Conservation (phyloP, 2,113 vertebrate species). For the Neopipo cinnamomea region DNA sequence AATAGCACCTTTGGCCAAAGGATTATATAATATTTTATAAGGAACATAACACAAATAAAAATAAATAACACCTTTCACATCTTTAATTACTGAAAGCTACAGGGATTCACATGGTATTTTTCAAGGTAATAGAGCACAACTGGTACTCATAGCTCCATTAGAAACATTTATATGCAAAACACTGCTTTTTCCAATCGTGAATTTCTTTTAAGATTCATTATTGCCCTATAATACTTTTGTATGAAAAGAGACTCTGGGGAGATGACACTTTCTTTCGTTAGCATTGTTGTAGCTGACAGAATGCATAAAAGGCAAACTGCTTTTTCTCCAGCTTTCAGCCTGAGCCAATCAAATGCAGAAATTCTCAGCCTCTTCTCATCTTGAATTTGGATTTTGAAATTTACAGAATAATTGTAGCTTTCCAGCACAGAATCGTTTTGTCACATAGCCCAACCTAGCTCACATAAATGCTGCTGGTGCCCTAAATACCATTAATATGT, state of each 20-base stretch:
- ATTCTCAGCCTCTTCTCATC: slow-evolving; percentile 1
- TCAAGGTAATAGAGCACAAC: not conserved
- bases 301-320: not conserved
- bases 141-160: slow-evolving; percentile 3
- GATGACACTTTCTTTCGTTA: slow-evolving; percentile 33
- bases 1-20: not conserved
- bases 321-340: slow-evolving; percentile 1
- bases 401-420: slow-evolving; percentile 53
- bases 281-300: slow-evolving; percentile 49
- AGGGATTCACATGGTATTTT: not conserved
- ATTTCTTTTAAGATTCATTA: slow-evolving; percentile 51
- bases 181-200: not conserved
- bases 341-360: slow-evolving; percentile 15
- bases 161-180: slow-evolving; percentile 51
- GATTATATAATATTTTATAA: not conserved
- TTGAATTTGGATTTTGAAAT: slow-evolving; percentile 31
- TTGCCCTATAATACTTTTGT: not conserved
- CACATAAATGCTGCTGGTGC: not conserved
- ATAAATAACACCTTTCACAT: not conserved
- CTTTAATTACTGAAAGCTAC: slow-evolving; percentile 13
- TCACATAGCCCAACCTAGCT: not conserved
- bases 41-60: slow-evolving; percentile 9
- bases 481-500: not conserved
- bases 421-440: slow-evolving; percentile 7
- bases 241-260: slow-evolving; percentile 24